Conservation (phyloP, 1,140 invertebrate genomes). For the Saccostrea glomerata region DNA sequence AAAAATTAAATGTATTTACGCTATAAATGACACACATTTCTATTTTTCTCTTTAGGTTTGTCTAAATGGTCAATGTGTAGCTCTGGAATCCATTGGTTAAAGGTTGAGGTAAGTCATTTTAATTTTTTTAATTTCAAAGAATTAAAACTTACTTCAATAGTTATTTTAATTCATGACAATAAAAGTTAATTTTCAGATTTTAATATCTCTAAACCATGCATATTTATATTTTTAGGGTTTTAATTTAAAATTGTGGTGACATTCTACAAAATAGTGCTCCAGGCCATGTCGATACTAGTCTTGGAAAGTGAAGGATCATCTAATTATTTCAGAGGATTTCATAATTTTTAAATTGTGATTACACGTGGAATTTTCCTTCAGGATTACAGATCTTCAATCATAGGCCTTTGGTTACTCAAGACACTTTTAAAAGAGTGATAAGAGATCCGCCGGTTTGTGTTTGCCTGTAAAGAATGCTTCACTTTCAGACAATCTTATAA, state of each 20-base stretch:
- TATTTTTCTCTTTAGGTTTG: constrained; percentile 60
- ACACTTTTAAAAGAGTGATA: not conserved
- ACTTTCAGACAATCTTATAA: constrained; percentile 17
- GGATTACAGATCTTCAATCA: not conserved
- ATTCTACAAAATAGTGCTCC: constrained; percentile 36
- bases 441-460: not conserved
- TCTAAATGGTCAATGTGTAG: constrained; percentile 64
- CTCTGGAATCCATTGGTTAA: constrained; percentile 61
- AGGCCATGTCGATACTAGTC: constrained; percentile 22
- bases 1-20: no score
- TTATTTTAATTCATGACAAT: not conserved
- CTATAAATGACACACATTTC: not conserved
- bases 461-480: constrained; percentile 20
- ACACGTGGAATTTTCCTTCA: not conserved
- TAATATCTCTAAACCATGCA: not conserved
- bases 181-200: not conserved
- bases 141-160: not conserved
- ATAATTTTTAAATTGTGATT: not conserved
- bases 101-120: constrained; percentile 32
- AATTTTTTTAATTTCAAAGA: not conserved
- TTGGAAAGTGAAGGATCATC: constrained; percentile 24
- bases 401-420: not conserved
- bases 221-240: constrained; percentile 3
- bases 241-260: constrained; percentile 22
- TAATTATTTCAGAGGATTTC: not conserved